A percentile compares a stretch with the other conserved stretches of the same genome.
Evolutionary conservation across 2,113 vertebrate genomes (phyloP).

Genomic region (Thunnus thynnus): DNA sequence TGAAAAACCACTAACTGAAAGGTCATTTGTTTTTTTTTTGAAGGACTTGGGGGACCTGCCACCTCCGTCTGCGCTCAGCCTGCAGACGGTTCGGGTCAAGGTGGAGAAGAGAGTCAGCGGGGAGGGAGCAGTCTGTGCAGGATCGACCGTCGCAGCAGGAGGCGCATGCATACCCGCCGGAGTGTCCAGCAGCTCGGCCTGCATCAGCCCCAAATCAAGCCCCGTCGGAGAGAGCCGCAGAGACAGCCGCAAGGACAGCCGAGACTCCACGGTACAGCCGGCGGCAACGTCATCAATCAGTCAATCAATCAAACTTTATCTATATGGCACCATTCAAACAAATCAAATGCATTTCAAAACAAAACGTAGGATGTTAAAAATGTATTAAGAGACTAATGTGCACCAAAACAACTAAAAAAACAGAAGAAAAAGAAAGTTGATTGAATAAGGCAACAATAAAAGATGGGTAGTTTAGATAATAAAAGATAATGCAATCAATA

Average conservation of each 20-base stretch:
- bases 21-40: not conserved
- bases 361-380: no score
- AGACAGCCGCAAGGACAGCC: conserved; percentile 70
- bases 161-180: conserved; percentile 50
- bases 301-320: no score
- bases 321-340: no score
- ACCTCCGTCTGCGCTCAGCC: conserved; percentile 85
- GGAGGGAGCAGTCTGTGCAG: conserved; percentile 73
- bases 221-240: conserved; percentile 55
- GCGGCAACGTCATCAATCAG: not conserved
- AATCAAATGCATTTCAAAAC: no score
- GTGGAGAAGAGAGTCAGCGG: conserved; percentile 87
- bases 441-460: no score
- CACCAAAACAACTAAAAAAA: no score
- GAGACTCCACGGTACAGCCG: conserved; percentile 73
- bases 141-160: conserved; percentile 37
- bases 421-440: no score
- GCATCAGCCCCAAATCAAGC: conserved; percentile 74
- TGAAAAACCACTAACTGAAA: not conserved
- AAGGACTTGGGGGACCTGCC: conserved; percentile 89
- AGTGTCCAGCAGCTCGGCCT: conserved; percentile 34
- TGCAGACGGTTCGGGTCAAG: conserved; percentile 93
- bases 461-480: no score
- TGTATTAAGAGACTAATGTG: no score
- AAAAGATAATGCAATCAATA: no score